phyloP scores from a whole-genome alignment of 2,797 vertebrate species.

The Channallabes apus region DNA sequence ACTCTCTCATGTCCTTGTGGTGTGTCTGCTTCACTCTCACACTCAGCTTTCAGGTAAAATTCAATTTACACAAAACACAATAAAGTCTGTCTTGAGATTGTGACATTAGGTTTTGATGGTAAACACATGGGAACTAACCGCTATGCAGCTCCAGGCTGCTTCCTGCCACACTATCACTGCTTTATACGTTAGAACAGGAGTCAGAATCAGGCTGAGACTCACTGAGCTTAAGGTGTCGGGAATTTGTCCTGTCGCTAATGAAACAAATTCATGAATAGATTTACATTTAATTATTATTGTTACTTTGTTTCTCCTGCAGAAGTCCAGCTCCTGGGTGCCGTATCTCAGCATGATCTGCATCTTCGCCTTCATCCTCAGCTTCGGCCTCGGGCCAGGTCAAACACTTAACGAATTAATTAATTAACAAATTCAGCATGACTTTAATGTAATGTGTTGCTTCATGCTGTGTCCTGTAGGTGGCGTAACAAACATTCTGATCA shows the following conservation, averaged over 20 bases:
- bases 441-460: background rate
- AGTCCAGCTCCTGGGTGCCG: constrained; percentile 72
- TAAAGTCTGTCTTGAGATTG: background rate
- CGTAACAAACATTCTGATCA: constrained; percentile 83
- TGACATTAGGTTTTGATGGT: background rate
- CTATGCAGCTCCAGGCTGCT: background rate
- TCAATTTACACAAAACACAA: background rate
- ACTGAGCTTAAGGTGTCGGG: background rate
- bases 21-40: constrained; percentile 80
- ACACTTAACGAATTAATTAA: background rate
- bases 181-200: background rate
- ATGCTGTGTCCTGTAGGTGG: constrained; percentile 76
- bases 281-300: background rate
- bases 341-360: constrained; percentile 83
- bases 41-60: constrained; percentile 82
- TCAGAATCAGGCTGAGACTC: background rate
- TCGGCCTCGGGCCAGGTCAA: constrained; percentile 88
- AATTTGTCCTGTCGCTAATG: background rate
- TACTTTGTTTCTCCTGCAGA: constrained; percentile 59
- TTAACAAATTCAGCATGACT: background rate
- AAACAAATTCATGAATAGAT: background rate
- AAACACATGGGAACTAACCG: background rate
- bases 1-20: constrained; percentile 84
- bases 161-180: background rate
- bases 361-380: constrained; percentile 89